Evolutionary conservation across 2,888 invertebrate genomes (phyloP).

Genomic region (Lithophane semibrunnea): DNA sequence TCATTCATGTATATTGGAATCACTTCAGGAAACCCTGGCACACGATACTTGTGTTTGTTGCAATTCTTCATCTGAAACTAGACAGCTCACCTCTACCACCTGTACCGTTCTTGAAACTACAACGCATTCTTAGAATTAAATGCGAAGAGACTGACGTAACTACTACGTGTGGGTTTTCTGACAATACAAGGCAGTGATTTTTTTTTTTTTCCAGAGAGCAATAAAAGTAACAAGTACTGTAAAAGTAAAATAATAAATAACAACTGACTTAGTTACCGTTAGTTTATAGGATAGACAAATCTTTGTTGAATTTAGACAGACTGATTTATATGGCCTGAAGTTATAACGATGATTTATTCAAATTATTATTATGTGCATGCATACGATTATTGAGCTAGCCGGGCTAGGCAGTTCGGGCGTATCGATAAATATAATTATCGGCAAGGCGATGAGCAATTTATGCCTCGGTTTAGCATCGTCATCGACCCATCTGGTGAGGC

Average conservation of each 20-base stretch:
- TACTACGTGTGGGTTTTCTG: slow-evolving; percentile 37
- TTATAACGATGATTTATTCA: not conserved
- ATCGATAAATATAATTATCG: not conserved
- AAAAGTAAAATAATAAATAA: slow-evolving; percentile 28
- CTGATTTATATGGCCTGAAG: not conserved
- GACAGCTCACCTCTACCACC: slow-evolving; percentile 15
- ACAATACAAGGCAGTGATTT: slow-evolving; percentile 14
- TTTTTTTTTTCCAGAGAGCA: slow-evolving; percentile 28
- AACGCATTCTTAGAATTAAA: slow-evolving; percentile 13
- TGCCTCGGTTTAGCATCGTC: not conserved
- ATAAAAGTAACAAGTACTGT: slow-evolving; percentile 9
- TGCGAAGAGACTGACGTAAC: slow-evolving; percentile 20
- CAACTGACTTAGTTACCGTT: not conserved
- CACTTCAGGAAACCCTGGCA: not conserved
- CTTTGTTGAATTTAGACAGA: slow-evolving; percentile 4
- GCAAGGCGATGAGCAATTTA: not conserved
- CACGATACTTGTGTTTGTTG: not conserved
- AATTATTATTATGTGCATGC: not conserved
- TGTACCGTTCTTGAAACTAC: not conserved
- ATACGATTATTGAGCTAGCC: not conserved
- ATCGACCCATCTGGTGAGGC: not conserved
- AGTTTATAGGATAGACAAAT: slow-evolving; percentile 3
- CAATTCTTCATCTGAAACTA: slow-evolving; percentile 2
- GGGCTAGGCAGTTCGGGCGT: not conserved
- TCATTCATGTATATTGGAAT: not conserved